phyloP scores from a whole-genome alignment of 1,140 invertebrate species.

The Trypoxylus dichotomus region DNA sequence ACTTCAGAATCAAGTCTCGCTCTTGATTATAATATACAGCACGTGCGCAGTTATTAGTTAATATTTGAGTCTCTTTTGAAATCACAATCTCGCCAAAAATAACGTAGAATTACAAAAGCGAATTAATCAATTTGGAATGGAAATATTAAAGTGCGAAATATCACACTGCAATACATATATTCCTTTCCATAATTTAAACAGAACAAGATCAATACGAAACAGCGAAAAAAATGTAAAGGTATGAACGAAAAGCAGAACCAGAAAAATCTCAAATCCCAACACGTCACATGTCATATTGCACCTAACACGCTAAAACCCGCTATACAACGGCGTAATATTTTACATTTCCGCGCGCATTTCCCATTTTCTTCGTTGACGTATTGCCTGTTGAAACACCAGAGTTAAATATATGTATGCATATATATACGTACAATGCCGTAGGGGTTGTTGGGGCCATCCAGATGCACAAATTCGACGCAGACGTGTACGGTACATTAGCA shows the following conservation, averaged over 20 bases:
- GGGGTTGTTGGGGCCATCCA: not conserved
- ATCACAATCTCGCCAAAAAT: too few species aligned
- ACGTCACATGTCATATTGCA: not conserved
- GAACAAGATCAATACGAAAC: too few species aligned
- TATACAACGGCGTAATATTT: not conserved
- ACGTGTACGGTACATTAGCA: not conserved
- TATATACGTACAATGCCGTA: not conserved
- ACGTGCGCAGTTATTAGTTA: too few species aligned
- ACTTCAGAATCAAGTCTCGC: too few species aligned
- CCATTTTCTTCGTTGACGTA: conserved; percentile 2
- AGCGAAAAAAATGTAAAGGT: too few species aligned
- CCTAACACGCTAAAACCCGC: not conserved
- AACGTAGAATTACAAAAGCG: too few species aligned
- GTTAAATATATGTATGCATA: not conserved
- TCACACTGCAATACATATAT: too few species aligned
- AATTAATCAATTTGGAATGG: too few species aligned
- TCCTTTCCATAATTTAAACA: too few species aligned
- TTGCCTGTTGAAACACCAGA: not conserved
- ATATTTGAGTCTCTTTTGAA: too few species aligned
- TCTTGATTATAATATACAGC: too few species aligned
- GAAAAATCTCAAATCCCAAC: conserved; percentile 1
- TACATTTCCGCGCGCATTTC: not conserved
- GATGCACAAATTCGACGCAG: not conserved
- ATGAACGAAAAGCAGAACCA: not conserved
- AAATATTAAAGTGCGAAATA: too few species aligned